Evolutionary conservation across 2,888 invertebrate species (phyloP).

Genomic region (Elmis aenea): DNA sequence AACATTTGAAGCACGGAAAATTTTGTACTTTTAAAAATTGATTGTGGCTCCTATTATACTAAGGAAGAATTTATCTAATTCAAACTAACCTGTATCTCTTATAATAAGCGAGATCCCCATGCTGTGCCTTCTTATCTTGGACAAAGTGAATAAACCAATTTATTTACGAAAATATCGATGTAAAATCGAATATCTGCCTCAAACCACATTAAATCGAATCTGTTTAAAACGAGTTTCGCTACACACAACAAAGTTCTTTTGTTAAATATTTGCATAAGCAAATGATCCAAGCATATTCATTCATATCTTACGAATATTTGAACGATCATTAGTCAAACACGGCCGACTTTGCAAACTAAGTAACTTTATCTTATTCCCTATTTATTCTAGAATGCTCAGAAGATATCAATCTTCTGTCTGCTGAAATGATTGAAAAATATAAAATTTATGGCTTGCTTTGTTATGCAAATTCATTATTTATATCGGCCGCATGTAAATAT

Average conservation of each 20-base stretch:
- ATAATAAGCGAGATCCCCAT: no score
- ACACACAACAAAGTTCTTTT: conserved; percentile 6
- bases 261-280: conserved; percentile 14
- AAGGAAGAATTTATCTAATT: no score
- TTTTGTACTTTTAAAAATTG: no score
- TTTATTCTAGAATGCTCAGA: conserved; percentile 12
- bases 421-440: conserved; percentile 26
- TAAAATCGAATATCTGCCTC: no score
- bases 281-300: conserved; percentile 10
- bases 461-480: conserved; percentile 26
- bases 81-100: no score
- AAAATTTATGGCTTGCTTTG: conserved; percentile 26
- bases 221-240: conserved; percentile 6
- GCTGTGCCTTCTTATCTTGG: no score
- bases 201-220: no score
- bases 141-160: no score
- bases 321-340: conserved; percentile 15
- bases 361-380: conserved; percentile 13
- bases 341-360: conserved; percentile 6
- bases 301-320: conserved; percentile 9
- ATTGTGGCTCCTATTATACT: no score
- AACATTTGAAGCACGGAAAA: no score
- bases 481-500: conserved; percentile 17
- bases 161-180: no score
- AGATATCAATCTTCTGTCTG: conserved; percentile 19